Evolutionary conservation across 2,888 invertebrate genomes (phyloP), one percentile per base, ranked within the genome.

Genomic region (Harpalus rubripes): DNA sequence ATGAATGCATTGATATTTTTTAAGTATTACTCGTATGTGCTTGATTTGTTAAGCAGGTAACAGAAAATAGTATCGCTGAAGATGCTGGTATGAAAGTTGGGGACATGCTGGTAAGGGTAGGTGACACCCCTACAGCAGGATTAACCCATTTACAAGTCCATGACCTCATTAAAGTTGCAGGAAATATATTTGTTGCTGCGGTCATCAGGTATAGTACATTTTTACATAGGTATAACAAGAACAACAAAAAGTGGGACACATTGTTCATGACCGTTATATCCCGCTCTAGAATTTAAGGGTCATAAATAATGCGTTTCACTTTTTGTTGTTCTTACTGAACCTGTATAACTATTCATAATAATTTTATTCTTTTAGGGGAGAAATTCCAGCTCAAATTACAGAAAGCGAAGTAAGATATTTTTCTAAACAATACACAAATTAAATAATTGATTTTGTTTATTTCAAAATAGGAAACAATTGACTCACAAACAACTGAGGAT

Each of bases 41-140:
- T 8, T 65, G 59, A 12, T 6, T 32, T 65, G 26, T 12, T 58
- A n/a, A 58, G 7, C 89, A 98, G 98, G 96, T 98, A 16, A 92
- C 94, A 52, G 95, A 96, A 85, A 95, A 94, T 82, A 95, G 97
- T 87, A 93, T 98, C 58, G 97, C 98, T 0, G 96, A 97, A 89
- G 92, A 94, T 87, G 95, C 95, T 85, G 98, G 98, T 0, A 91
- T 99, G 26, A 93, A 94, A 89, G 94, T 95, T 12, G 98, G 97
- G n/a, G 98, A 99, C 92, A 92, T 95, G 56, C 93, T 99, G 87
- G 93, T 96, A 56, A 93, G 94, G 87, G 94, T 98, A 87, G 96
- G 96, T 89, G 95, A 95, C 85, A 92, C 92, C 56, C 92, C 94
- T 72, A 94, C 96, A 7, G 93, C 93, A 80, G 92, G 93, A 61